phyloP scores from a whole-genome alignment of 92 coral and sea anemone genomes.

The Ricordea florida region DNA sequence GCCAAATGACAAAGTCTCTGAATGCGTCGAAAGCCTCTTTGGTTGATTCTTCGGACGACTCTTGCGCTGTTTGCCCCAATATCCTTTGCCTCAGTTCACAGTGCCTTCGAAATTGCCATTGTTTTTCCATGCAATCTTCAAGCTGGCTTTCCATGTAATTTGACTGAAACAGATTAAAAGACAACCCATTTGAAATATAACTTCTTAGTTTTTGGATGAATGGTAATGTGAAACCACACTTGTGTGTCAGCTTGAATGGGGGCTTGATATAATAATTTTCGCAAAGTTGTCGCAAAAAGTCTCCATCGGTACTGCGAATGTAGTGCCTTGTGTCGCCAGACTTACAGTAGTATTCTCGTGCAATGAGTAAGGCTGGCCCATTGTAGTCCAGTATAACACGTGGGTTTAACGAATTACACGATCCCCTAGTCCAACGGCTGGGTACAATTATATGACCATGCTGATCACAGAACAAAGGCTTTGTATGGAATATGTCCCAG shows the following conservation, averaged over 20 bases:
- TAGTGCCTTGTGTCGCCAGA: slow-evolving; percentile 32
- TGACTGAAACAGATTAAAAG: slow-evolving; percentile 37
- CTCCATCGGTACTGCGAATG: slow-evolving; percentile 42
- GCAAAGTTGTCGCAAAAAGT: slow-evolving; percentile 10
- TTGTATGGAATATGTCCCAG: not conserved
- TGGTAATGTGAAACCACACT: slow-evolving; percentile 25
- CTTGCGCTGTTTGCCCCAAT: not conserved
- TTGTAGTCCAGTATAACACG: slow-evolving; percentile 32
- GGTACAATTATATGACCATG: slow-evolving; percentile 13
- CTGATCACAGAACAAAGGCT: slow-evolving; percentile 19
- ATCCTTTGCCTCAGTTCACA: not conserved
- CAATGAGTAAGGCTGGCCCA: slow-evolving; percentile 31
- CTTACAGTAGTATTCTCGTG: slow-evolving; percentile 23
- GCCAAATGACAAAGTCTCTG: not conserved
- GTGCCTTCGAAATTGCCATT: slow-evolving; percentile 2
- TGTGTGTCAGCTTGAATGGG: slow-evolving; percentile 44
- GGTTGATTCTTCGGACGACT: not conserved
- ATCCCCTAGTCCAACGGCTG: slow-evolving; percentile 42
- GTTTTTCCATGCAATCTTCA: slow-evolving; percentile 5
- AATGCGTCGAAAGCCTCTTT: not conserved
- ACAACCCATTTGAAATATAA: slow-evolving; percentile 25
- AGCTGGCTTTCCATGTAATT: slow-evolving; percentile 24
- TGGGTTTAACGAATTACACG: slow-evolving; percentile 29
- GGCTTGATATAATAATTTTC: slow-evolving; percentile 2
- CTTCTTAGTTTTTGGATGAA: slow-evolving; percentile 8